Evolutionary conservation across 2,113 vertebrate species (phyloP), one percentile per base, ranked within the genome.

Genomic region (Nasalis larvatus): DNA sequence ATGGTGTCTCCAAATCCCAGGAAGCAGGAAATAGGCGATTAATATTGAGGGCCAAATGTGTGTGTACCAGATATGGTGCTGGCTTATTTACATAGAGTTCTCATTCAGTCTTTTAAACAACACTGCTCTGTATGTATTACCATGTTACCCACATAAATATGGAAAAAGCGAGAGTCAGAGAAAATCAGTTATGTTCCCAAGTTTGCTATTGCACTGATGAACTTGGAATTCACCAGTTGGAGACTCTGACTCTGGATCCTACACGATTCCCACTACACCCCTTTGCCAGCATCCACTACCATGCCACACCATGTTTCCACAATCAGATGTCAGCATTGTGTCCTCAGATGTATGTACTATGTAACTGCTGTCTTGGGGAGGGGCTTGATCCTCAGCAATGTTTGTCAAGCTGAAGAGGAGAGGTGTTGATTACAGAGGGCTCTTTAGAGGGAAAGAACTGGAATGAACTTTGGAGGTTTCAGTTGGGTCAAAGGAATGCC

Each of bases 1-100:
- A 73, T n/a, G 60, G 18, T 23, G 21, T 49, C 35, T 42, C 52
- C 69, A 56, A 49, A 54, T n/a, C 42, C 68, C 81, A 78, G 68
- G 35, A 14, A 37, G n/a, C 2, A 13, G 47, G 18, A 45, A 60
- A 37, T 58, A 37, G 68, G 63, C 0, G 30, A 56, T 60, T 10
- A 20, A 54, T 7, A 1, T 0, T 0, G 58, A 73, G 27, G 30
- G 37, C 27, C 42, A 30, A 4, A 5, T 12, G 52, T 58, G 4
- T 21, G 0, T 11, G 27, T 42, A 32, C 42, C 23, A 14, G 63
- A 18, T 25, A 4, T 1, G 0, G 18, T 6, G 45, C 3, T 42
- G 4, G 14, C 56, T 66, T 78, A 37, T 37, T 49, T 25, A 1
- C 11, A 0, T 16, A 4, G 6, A 10, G 23, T 58, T 73, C n/a